Evolutionary conservation across 2,113 vertebrate genomes (phyloP).

Genomic region (Clupea harengus): DNA sequence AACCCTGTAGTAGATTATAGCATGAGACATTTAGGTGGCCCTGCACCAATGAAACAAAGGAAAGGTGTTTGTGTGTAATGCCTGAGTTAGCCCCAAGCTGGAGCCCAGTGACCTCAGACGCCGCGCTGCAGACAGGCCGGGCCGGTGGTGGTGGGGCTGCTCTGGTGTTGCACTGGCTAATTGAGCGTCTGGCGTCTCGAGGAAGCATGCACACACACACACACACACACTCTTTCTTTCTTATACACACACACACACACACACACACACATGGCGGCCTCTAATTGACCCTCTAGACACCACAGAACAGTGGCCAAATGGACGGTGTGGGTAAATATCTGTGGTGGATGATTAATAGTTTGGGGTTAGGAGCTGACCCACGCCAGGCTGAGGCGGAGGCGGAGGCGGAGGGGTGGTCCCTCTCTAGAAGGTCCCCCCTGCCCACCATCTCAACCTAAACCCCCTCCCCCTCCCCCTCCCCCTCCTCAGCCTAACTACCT

Average conservation of each 20-base stretch:
- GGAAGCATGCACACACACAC: constrained; percentile 24
- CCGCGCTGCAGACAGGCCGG: not conserved
- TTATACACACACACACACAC: constrained; percentile 24
- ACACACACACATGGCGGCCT: constrained; percentile 68
- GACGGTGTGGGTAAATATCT: constrained; percentile 86
- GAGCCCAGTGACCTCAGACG: not conserved
- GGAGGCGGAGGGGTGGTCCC: constrained; percentile 41
- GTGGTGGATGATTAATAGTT: constrained; percentile 87
- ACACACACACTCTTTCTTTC: not conserved
- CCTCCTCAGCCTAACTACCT: not conserved
- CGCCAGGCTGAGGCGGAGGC: constrained; percentile 53
- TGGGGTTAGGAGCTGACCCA: constrained; percentile 74
- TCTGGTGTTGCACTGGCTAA: not conserved
- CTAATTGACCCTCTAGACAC: constrained; percentile 95
- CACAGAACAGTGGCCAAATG: constrained; percentile 83
- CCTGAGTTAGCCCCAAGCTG: not conserved
- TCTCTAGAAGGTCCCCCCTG: constrained; percentile 9
- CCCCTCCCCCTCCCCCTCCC: constrained; percentile 1
- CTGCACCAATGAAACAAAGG: not conserved
- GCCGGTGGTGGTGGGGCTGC: not conserved
- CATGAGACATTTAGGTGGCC: not conserved
- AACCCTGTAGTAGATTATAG: not conserved
- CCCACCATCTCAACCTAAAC: not conserved
- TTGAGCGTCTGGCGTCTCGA: constrained; percentile 7
- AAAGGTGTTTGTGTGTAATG: not conserved